Percentiles rank a stretch among this genome's conserved stretches.
Conservation (phyloP, 35 echinoderm and acorn worm genomes). For the Strongylocentrotus purpuratus region DNA sequence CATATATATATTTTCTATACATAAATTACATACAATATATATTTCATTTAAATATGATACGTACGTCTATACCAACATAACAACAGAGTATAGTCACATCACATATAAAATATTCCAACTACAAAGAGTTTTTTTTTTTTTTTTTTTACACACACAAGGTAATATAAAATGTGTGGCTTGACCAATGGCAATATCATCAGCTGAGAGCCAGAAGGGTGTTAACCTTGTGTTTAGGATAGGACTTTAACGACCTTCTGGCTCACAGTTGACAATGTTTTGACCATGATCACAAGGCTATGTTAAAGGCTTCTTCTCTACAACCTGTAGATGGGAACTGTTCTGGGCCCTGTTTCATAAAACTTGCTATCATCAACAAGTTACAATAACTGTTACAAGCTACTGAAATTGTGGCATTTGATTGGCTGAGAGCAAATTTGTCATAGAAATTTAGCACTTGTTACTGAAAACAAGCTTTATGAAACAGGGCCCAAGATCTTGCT, state of each 20-base stretch:
- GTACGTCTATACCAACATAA: slow-evolving; percentile 27
- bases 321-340: neutral
- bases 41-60: slow-evolving; percentile 45
- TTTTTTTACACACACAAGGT: neutral
- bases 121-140: slow-evolving; percentile 13
- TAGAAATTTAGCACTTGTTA: no score
- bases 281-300: neutral
- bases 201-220: no score
- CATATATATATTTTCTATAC: slow-evolving; percentile 50
- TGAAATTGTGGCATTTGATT: no score
- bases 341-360: no score
- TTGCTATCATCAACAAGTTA: no score
- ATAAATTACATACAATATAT: slow-evolving; percentile 57
- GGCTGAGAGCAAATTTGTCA: no score
- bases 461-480: no score
- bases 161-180: slow-evolving; percentile 31
- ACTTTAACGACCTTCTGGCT: no score
- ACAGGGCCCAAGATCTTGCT: no score
- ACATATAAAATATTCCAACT: slow-evolving; percentile 41
- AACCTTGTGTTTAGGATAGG: no score
- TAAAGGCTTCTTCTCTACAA: neutral
- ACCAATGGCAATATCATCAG: neutral
- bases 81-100: slow-evolving; percentile 3
- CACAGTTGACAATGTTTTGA: neutral
- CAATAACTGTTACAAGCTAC: no score